A percentile compares a stretch with the other conserved stretches of the same genome.
Evolutionary conservation across 2,888 invertebrate genomes (phyloP).

Genomic region (Psylliodes chrysocephalus): DNA sequence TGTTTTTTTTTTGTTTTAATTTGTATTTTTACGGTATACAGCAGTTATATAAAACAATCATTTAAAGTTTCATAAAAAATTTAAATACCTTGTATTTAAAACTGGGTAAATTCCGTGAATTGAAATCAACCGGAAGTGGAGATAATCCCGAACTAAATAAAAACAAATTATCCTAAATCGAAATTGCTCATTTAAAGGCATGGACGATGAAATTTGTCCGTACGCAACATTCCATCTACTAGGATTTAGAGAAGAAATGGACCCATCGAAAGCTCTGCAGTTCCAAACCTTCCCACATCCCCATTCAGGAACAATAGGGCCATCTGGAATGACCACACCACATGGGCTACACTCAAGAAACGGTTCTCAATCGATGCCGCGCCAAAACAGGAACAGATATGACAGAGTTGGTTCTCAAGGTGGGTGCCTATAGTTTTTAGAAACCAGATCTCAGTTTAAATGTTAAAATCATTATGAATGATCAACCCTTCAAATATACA

Average conservation of each 20-base stretch:
- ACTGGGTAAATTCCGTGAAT: no score
- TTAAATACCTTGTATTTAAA: no score
- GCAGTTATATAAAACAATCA: no score
- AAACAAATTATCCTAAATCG: not conserved
- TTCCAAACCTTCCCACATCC: slow-evolving; percentile 90
- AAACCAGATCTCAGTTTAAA: no score
- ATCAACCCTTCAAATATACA: no score
- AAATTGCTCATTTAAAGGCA: slow-evolving; percentile 71
- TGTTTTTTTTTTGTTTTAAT: no score
- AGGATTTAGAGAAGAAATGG: slow-evolving; percentile 96
- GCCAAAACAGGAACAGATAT: slow-evolving; percentile 62
- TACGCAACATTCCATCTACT: slow-evolving; percentile 96
- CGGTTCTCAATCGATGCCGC: slow-evolving; percentile 89
- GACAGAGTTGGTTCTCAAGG: slow-evolving; percentile 64
- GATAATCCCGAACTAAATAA: not conserved
- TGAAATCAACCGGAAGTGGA: slow-evolving; percentile 16
- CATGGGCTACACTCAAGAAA: slow-evolving; percentile 85
- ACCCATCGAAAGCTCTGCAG: slow-evolving; percentile 89
- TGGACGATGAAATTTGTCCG: slow-evolving; percentile 97
- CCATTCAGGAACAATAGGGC: slow-evolving; percentile 85
- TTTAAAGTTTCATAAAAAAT: no score
- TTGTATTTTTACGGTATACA: no score
- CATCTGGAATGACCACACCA: slow-evolving; percentile 73
- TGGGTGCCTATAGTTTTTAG: slow-evolving; percentile 39
- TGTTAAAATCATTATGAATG: no score